phyloP scores from a whole-genome alignment of 2,888 invertebrate genomes.

The Eretmocerus hayati region DNA sequence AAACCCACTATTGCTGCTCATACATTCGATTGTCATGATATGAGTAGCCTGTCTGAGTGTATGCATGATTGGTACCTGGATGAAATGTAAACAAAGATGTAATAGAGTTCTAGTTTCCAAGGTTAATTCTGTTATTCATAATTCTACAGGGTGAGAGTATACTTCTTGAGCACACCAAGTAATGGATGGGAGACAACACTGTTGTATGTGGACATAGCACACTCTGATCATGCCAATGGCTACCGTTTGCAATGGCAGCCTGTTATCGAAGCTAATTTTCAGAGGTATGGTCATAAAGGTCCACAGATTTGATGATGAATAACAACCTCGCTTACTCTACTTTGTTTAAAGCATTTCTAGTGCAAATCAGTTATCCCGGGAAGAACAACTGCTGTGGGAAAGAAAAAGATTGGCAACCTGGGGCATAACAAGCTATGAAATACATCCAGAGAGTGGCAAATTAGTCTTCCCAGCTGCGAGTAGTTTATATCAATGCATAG shows the following conservation, averaged over 20 bases:
- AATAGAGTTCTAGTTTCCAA: too few relatives aligned
- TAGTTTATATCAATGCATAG: conserved; percentile 78
- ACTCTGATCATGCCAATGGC: conserved; percentile 53
- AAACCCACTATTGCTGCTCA: too few relatives aligned
- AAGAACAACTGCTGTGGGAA: conserved; percentile 87
- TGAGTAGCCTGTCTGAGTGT: too few relatives aligned
- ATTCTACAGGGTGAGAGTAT: conserved; percentile 64
- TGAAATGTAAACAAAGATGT: too few relatives aligned
- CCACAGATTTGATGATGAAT: neutral
- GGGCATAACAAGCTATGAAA: conserved; percentile 91
- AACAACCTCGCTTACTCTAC: too few relatives aligned
- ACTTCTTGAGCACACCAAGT: conserved; percentile 81
- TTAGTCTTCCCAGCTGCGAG: conserved; percentile 88
- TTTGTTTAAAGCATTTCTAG: conserved; percentile 43
- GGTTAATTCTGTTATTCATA: neutral
- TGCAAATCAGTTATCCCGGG: conserved; percentile 65
- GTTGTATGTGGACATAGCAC: conserved; percentile 75
- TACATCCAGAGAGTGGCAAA: conserved; percentile 72
- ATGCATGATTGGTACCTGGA: too few relatives aligned
- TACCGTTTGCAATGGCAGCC: conserved; percentile 71
- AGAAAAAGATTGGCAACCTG: conserved; percentile 84
- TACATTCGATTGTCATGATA: too few relatives aligned
- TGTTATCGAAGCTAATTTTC: conserved; percentile 70
- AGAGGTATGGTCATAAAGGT: conserved; percentile 34
- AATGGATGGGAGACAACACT: conserved; percentile 87